These are phyloP conservation scores for Antheraea assamensis DNA, from an alignment of 2,888 invertebrate genomes.

Conservation along the genomic window DNA sequence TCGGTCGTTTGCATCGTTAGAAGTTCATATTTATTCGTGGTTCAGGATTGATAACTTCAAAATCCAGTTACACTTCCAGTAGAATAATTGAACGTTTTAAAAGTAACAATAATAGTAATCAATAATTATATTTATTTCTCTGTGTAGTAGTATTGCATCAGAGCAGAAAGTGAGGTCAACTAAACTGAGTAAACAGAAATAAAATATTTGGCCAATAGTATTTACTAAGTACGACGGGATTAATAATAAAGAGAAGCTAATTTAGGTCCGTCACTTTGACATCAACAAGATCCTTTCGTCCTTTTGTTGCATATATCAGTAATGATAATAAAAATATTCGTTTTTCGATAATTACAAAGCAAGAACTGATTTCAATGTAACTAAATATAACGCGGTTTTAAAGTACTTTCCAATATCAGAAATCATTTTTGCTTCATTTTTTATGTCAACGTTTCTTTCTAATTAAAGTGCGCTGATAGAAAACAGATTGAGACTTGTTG, in stretches of 20 bases:
- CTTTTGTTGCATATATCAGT: not conserved
- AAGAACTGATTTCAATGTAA: not conserved
- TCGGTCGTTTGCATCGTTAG: not conserved
- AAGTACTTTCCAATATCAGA: not conserved
- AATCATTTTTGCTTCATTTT: slow-evolving; percentile 15
- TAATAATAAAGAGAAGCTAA: not conserved
- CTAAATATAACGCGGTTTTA: not conserved
- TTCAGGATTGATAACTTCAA: not conserved
- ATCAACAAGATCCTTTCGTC: not conserved
- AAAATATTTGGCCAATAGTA: not conserved
- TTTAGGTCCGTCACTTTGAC: not conserved
- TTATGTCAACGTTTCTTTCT: slow-evolving; percentile 21
- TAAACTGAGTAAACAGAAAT: no score
- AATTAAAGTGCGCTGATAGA: slow-evolving; percentile 46
- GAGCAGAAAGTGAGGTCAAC: not conserved
- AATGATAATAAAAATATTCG: not conserved
- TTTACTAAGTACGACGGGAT: not conserved
- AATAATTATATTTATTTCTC: no score
- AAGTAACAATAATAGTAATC: no score
- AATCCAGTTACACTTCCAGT: not conserved
- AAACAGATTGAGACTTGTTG: slow-evolving; percentile 55
- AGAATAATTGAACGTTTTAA: not conserved
- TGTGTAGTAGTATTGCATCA: not conserved
- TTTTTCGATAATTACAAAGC: not conserved
- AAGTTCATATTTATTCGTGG: not conserved